Conservation (phyloP, 2,113 vertebrate species). For the Channa argus region DNA sequence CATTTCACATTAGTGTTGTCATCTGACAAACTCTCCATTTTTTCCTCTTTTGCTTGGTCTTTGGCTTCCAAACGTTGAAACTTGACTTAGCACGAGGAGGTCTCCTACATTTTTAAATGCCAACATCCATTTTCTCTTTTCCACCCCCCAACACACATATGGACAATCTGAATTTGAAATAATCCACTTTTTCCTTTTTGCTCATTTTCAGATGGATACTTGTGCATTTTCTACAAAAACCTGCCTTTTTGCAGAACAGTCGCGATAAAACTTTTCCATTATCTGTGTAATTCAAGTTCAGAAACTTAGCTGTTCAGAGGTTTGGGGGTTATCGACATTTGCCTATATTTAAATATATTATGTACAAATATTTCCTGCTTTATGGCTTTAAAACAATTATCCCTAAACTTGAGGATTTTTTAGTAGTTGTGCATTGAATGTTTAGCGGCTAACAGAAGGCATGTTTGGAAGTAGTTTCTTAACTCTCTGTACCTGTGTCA, state of each 20-base stretch:
- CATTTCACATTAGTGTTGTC: slow-evolving; percentile 53
- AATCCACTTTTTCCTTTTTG: slow-evolving; percentile 8
- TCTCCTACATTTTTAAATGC: slow-evolving; percentile 11
- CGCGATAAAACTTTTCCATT: slow-evolving; percentile 16
- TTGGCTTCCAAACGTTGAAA: slow-evolving; percentile 54
- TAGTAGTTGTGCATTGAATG: slow-evolving; percentile 58
- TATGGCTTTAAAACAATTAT: slow-evolving; percentile 52
- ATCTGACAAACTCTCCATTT: slow-evolving; percentile 5
- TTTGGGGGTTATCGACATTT: slow-evolving; percentile 1
- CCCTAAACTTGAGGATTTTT: slow-evolving; percentile 2
- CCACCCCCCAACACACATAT: neutral
- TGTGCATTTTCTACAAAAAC: slow-evolving; percentile 20
- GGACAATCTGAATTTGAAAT: neutral
- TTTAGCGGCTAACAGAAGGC: slow-evolving; percentile 59
- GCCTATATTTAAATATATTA: slow-evolving; percentile 18
- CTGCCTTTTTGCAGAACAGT: slow-evolving; percentile 19
- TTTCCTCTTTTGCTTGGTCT: slow-evolving; percentile 23
- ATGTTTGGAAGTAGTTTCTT: slow-evolving; percentile 9
- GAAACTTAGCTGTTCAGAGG: slow-evolving; percentile 24
- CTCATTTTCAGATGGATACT: neutral
- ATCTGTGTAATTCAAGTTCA: slow-evolving; percentile 6
- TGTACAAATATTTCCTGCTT: slow-evolving; percentile 21
- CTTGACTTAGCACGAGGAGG: slow-evolving; percentile 9
- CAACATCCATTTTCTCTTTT: no score
- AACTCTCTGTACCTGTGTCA: neutral